Evolutionary conservation across 2,797 vertebrate species (phyloP), one percentile per base, ranked within the genome.

Genomic region (Phataginus tetradactyla): DNA sequence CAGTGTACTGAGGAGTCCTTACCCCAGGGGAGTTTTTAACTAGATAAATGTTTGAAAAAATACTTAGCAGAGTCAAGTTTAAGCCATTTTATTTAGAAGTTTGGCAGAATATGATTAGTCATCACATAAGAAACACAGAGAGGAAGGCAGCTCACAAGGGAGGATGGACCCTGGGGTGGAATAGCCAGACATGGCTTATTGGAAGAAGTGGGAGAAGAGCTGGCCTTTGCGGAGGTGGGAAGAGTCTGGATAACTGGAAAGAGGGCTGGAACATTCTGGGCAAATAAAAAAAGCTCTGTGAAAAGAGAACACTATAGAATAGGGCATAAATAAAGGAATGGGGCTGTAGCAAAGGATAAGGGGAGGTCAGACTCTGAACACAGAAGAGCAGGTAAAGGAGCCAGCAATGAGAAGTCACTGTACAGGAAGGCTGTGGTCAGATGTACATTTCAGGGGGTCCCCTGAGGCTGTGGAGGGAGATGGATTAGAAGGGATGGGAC

Each of bases 11-110:
- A 45, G 45, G 45, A 45, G 45, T 45, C 45, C 45, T 45, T 45
- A 11, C 45, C 45, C 45, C 45, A 45, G 45, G 21, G 20, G 27
- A 42, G 27, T 55, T 86, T 84, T 61, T 49, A 84, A 92, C 32
- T 86, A 86, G 34, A 91, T 49, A 72, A 59, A 59, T 55, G 49
- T 61, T 77, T 95, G 32, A 91, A 91, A 96, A 79, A 55, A 29
- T 80, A 79, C 29, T 74, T 93, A 61, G 72, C 20, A 85, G 75
- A 84, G 49, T 94, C 27, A 66, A 84, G 6, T 42, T 96, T 66
- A 88, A 75, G 32, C 25, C 66, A 66, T 61, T 95, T 97, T 64
- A 92, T 55, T 74, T 78, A 74, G 57, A 45, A 95, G 9, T 37
- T 88, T 78, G 51, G 39, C n/a, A 92, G 71, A 91, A 66, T 55